Base-by-base conservation (phyloP, 2,888 invertebrate genomes). In the Drosophila testacea region DNA sequence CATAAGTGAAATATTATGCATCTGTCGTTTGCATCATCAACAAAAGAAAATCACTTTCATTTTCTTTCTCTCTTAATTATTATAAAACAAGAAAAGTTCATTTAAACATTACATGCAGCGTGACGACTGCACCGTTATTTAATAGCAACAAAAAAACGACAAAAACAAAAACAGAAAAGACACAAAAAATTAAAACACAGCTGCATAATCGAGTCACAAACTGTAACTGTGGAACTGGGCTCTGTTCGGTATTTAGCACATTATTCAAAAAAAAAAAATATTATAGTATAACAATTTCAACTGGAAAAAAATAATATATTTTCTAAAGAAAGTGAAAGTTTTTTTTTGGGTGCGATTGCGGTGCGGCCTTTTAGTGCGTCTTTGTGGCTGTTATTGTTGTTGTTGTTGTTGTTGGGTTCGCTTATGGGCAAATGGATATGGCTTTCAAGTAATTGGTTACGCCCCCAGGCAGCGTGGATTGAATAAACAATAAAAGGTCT, bases 271-370 rank as follows among this genome's bases (percentile, higher is more conserved):
- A 16, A 22, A 42, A 59, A 34, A 57, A 22, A 22, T n/a, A 22
- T 1, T 22, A 57, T 6, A 32, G 2, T 32, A 32, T 6, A 61
- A 59, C 47, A 72, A 69, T 82, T 80, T 67, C 65, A 42, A 30
- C 27, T 30, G 32, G 50, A 13, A 71, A 51, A 34, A 54, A 59
- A 69, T 63, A 61, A 70, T 69, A 77, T 61, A 88, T 69, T 84
- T 85, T 88, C 88, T 82, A 82, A 82, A 85, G 90, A 84, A 84
- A 84, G 90, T 84, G 84, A 84, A 84, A 84, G 84, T 88, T 84
- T 74, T 61, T 50, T 68, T 57, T 62, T 70, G 83, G 86, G 65
- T 27, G 67, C 71, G 63, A 65, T 64, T 69, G 64, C 85, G 61
- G 34, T 50, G 41, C 56, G 65, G 59, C 76, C 60, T 64, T 74